phyloP scores from a whole-genome alignment of 1,140 invertebrate species.

The Homalodisca vitripennis region DNA sequence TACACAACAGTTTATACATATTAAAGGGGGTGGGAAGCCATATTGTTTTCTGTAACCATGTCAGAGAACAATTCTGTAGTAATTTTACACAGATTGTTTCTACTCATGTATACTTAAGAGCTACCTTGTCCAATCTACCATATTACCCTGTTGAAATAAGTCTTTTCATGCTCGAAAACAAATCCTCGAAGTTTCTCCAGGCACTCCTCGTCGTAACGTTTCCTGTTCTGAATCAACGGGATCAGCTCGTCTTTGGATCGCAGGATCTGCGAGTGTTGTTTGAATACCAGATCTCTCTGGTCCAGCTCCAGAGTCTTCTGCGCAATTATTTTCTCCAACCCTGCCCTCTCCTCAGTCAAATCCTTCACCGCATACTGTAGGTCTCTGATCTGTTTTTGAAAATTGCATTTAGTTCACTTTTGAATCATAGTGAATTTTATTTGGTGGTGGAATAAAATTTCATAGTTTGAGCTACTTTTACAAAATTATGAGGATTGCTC shows the following conservation, averaged over 20 bases:
- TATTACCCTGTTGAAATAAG: neutral
- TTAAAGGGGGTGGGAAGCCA: no score
- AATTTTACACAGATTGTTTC: no score
- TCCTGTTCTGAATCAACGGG: neutral
- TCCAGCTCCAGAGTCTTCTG: neutral
- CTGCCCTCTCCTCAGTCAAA: neutral
- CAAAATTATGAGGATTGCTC: neutral
- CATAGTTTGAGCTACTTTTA: conserved; percentile 35
- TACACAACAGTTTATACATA: no score
- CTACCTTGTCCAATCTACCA: neutral
- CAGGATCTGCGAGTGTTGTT: neutral
- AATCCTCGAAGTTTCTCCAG: neutral
- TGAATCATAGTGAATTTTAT: neutral
- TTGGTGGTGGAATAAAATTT: conserved; percentile 27
- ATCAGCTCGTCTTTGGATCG: neutral
- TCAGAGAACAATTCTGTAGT: no score
- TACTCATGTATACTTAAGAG: neutral
- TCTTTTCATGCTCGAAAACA: neutral
- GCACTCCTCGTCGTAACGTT: neutral
- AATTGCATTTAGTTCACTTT: no score
- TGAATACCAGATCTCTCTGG: neutral
- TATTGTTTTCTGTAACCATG: no score
- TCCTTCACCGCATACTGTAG: neutral
- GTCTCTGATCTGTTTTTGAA: neutral
- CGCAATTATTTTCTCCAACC: neutral